These are phyloP conservation scores for Murina feae DNA, from an alignment of 2,113 vertebrate genomes.

Conservation along the genomic window DNA sequence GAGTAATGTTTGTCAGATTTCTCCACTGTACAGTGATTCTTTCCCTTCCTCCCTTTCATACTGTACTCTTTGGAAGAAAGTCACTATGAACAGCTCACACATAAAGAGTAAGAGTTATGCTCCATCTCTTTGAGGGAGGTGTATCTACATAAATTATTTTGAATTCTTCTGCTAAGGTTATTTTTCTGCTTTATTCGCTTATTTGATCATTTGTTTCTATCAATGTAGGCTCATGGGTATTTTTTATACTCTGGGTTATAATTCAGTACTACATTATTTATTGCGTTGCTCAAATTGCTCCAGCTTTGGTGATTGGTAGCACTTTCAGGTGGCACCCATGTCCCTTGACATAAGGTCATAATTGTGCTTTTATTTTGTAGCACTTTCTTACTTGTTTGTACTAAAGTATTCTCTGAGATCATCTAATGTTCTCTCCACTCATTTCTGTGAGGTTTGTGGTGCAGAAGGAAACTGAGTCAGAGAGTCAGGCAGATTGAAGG, in stretches of 20 bases:
- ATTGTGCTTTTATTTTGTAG: not conserved
- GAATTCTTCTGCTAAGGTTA: not conserved
- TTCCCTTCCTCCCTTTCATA: not conserved
- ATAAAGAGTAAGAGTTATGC: not conserved
- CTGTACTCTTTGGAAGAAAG: not conserved
- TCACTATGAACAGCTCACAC: not conserved
- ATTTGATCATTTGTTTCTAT: not conserved
- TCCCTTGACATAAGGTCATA: not conserved
- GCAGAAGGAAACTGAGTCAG: too few relatives aligned
- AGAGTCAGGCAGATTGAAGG: too few relatives aligned
- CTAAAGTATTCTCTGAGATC: not conserved
- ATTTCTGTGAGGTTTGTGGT: too few relatives aligned
- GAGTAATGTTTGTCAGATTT: not conserved
- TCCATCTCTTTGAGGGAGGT: not conserved
- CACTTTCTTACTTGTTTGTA: not conserved
- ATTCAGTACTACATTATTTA: not conserved
- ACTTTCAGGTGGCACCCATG: not conserved
- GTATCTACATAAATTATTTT: not conserved
- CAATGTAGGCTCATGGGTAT: not conserved
- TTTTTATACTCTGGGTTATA: not conserved
- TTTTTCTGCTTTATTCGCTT: not conserved
- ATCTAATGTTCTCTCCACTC: not conserved
- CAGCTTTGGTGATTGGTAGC: not conserved
- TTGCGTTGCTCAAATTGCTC: not conserved
- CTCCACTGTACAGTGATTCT: not conserved